Evolutionary conservation across 2,797 vertebrate genomes (phyloP).

Genomic region (Sebastes flavidus): DNA sequence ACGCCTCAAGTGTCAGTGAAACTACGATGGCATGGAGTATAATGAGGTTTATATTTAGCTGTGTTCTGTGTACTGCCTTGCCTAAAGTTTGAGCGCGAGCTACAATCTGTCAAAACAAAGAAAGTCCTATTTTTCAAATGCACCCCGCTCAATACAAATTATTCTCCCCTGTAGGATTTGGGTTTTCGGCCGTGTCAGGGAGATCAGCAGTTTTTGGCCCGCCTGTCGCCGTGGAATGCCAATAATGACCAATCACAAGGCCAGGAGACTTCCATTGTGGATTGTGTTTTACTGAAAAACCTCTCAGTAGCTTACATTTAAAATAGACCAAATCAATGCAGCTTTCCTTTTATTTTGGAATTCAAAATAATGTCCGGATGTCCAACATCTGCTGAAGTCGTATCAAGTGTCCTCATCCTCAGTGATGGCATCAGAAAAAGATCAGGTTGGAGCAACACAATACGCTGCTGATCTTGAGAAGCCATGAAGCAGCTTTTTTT

Average conservation of each 20-base stretch:
- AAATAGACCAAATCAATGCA: conserved; percentile 26
- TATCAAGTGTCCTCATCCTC: conserved; percentile 29
- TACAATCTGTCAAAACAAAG: conserved; percentile 74
- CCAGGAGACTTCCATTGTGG: conserved; percentile 10
- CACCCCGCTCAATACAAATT: conserved; percentile 48
- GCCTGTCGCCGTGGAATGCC: conserved; percentile 10
- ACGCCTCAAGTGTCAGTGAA: conserved; percentile 69
- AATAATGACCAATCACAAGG: conserved; percentile 42
- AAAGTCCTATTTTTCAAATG: conserved; percentile 48
- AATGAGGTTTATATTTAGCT: conserved; percentile 77
- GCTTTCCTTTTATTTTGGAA: conserved; percentile 18
- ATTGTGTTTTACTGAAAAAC: conserved; percentile 11
- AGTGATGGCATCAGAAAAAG: conserved; percentile 41
- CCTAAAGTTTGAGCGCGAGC: conserved; percentile 55
- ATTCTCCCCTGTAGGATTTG: conserved; percentile 35
- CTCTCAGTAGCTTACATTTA: conserved; percentile 2
- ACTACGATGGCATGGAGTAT: conserved; percentile 50
- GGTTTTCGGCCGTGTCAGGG: conserved; percentile 30
- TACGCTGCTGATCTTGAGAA: conserved; percentile 36
- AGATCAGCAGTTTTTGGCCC: conserved; percentile 34
- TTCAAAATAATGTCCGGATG: conserved; percentile 29
- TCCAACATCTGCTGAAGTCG: conserved; percentile 39
- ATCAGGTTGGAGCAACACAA: conserved; percentile 41
- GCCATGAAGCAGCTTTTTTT: conserved; percentile 27
- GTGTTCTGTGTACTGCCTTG: conserved; percentile 48